These are phyloP conservation scores for Metalampra italica DNA, from an alignment of 2,888 invertebrate genomes.

Conservation along the genomic window DNA sequence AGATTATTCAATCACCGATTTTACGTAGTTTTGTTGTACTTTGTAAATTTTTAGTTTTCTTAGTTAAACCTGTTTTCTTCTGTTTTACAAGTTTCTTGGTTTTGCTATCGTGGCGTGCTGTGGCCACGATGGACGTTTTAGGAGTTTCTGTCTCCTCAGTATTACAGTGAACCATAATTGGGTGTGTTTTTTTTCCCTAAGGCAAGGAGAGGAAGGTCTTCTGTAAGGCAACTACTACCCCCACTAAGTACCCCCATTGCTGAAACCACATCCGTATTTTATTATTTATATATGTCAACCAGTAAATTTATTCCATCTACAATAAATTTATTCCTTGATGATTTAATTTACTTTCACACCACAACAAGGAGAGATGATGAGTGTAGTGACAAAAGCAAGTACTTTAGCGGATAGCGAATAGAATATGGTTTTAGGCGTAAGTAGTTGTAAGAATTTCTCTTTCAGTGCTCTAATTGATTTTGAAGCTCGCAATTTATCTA, in stretches of 20 bases:
- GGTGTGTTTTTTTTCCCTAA: constrained; percentile 62
- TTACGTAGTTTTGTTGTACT: too few species aligned
- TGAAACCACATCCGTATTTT: constrained; percentile 22
- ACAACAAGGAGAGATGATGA: constrained; percentile 15
- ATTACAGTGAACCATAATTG: background rate
- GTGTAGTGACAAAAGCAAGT: constrained; percentile 14
- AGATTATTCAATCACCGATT: too few species aligned
- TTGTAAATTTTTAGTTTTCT: too few species aligned
- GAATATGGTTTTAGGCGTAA: constrained; percentile 24
- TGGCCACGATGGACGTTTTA: background rate
- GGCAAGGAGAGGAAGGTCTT: constrained; percentile 41
- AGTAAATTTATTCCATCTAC: constrained; percentile 20
- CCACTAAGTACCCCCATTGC: constrained; percentile 15
- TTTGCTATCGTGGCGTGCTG: background rate
- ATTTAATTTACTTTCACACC: constrained; percentile 13
- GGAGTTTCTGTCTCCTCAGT: too few species aligned
- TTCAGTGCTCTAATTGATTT: background rate
- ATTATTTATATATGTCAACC: constrained; percentile 21
- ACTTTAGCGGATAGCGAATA: constrained; percentile 21
- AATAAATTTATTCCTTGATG: constrained; percentile 21
- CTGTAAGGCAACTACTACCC: constrained; percentile 21
- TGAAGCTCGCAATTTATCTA: too few species aligned
- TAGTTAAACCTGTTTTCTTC: too few species aligned
- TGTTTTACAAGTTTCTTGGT: background rate
- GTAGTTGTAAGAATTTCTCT: constrained; percentile 5